phyloP scores from a whole-genome alignment of 1,140 invertebrate genomes.

The Nasonia longicornis region DNA sequence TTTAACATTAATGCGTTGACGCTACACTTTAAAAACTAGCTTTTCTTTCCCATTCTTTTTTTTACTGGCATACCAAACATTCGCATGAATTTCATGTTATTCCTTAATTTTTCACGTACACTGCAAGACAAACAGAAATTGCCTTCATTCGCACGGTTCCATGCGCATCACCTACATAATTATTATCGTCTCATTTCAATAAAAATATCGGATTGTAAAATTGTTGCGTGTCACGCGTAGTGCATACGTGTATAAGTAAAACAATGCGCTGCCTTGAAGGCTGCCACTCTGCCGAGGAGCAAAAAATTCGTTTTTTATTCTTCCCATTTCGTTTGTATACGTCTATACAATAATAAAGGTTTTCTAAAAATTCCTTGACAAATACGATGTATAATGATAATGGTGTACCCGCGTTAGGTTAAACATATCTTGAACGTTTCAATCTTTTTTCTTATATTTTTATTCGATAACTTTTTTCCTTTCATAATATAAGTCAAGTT shows the following conservation, averaged over 20 bases:
- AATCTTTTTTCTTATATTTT: conserved; percentile 25
- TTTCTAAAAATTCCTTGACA: conserved; percentile 42
- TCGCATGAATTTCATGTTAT: conserved; percentile 38
- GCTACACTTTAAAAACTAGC: conserved; percentile 52
- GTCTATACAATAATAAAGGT: conserved; percentile 22
- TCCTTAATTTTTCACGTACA: conserved; percentile 53
- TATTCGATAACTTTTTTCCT: conserved; percentile 21
- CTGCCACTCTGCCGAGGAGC: background rate
- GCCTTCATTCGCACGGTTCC: conserved; percentile 52
- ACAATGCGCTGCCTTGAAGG: background rate
- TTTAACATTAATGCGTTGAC: conserved; percentile 55
- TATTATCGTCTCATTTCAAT: conserved; percentile 39
- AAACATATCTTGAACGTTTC: conserved; percentile 31
- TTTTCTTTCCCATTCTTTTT: conserved; percentile 32
- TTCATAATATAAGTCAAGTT: conserved; percentile 58
- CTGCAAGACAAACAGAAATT: conserved; percentile 39
- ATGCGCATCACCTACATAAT: conserved; percentile 36
- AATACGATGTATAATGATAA: conserved; percentile 26
- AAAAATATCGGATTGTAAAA: conserved; percentile 44
- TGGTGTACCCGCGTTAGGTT: conserved; percentile 39
- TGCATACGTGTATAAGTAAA: conserved; percentile 24
- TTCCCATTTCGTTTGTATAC: conserved; percentile 19
- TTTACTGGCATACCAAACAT: conserved; percentile 53
- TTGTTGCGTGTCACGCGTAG: conserved; percentile 31
- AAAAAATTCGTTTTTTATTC: conserved; percentile 30